A percentile compares a stretch with the other conserved stretches of the same genome.
Evolutionary conservation across 2,888 invertebrate species (phyloP).

Genomic region (Lasius platythorax): DNA sequence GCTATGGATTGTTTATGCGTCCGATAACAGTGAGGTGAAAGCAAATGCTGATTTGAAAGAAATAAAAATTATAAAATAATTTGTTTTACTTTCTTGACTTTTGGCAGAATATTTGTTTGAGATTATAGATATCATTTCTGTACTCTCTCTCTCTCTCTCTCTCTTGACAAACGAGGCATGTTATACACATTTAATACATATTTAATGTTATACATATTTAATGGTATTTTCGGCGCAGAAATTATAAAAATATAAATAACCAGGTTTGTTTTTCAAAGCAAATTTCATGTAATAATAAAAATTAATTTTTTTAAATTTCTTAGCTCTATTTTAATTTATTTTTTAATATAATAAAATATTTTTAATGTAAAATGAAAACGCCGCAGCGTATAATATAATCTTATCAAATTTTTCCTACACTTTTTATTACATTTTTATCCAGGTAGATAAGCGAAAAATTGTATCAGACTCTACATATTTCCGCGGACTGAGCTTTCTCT

Average conservation of each 20-base stretch:
- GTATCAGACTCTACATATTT: background rate
- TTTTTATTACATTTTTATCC: background rate
- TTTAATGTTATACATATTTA: background rate
- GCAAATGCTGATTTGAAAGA: conserved; percentile 26
- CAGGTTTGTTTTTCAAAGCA: background rate
- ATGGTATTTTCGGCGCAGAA: background rate
- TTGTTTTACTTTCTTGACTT: background rate
- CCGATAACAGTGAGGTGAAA: conserved; percentile 19
- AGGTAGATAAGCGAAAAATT: background rate
- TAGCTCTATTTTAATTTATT: background rate
- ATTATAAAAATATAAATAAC: background rate
- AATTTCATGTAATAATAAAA: background rate
- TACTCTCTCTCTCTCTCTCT: background rate
- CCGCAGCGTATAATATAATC: background rate
- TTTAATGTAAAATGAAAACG: background rate
- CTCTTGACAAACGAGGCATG: background rate
- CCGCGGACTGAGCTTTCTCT: background rate
- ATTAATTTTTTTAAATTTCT: background rate
- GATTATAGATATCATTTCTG: background rate
- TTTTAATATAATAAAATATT: background rate
- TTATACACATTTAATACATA: background rate
- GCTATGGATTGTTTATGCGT: conserved; percentile 16
- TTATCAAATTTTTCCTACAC: conserved; percentile 1
- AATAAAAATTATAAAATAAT: conserved; percentile 29
- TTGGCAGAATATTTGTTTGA: background rate